These are phyloP conservation scores for Gopherus evgoodei DNA, from an alignment of 2,113 vertebrate genomes.

Conservation along the genomic window DNA sequence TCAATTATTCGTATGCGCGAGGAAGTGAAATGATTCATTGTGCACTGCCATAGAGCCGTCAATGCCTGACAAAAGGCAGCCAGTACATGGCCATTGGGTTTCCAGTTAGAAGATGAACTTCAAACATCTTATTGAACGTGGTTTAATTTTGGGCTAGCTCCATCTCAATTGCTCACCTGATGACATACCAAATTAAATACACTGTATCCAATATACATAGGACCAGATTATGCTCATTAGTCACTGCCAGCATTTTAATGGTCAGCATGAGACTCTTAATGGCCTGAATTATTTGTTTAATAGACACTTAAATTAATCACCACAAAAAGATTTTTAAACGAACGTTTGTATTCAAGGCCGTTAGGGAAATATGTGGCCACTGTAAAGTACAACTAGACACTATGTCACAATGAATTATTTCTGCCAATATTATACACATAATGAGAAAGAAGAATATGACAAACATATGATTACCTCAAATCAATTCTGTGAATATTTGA, in stretches of 20 bases:
- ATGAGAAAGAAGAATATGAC: neutral
- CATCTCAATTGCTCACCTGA: rapidly evolving
- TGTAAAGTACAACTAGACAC: neutral
- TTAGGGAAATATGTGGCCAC: neutral
- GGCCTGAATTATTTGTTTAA: neutral
- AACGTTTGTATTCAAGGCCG: neutral
- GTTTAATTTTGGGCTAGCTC: neutral
- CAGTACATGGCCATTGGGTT: neutral
- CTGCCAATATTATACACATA: neutral
- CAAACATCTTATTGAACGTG: neutral
- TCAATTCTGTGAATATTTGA: conserved; percentile 2
- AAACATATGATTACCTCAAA: neutral
- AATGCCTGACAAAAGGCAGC: neutral
- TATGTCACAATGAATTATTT: neutral
- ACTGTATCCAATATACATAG: rapidly evolving
- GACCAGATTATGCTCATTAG: rapidly evolving
- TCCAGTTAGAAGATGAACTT: neutral
- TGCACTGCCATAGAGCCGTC: neutral
- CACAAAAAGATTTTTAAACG: neutral
- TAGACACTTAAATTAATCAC: neutral
- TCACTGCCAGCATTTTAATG: rapidly evolving
- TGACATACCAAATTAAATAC: neutral
- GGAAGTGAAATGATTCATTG: conserved; percentile 43
- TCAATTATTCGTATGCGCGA: conserved; percentile 64
- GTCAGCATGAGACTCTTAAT: neutral